A percentile compares a stretch with the other conserved stretches of the same genome.
Conservation (phyloP, 1,140 invertebrate species). For the Aricia agestis region DNA sequence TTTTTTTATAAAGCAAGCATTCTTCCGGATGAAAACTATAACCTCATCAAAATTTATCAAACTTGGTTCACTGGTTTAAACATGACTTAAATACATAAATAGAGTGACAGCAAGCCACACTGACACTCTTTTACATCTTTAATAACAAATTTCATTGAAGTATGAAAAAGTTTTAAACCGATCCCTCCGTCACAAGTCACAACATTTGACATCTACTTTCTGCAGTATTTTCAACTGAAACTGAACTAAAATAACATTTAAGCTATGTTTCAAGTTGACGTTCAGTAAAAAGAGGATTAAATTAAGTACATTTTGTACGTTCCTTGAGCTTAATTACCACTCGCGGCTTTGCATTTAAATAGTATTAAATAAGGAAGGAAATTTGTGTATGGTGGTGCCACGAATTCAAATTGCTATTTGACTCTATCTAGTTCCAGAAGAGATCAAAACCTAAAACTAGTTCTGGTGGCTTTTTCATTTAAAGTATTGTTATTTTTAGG, state of each 20-base stretch:
- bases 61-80: too few species aligned
- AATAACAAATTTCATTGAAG: too few species aligned
- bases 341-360: slow-evolving; percentile 65
- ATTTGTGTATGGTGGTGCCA: slow-evolving; percentile 50
- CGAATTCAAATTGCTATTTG: slow-evolving; percentile 33
- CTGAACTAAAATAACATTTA: slow-evolving; percentile 1
- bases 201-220: neutral
- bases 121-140: too few species aligned
- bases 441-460: neutral
- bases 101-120: too few species aligned
- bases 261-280: slow-evolving; percentile 9
- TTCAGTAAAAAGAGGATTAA: slow-evolving; percentile 32
- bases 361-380: slow-evolving; percentile 51
- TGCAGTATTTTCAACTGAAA: neutral
- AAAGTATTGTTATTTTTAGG: too few species aligned
- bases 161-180: too few species aligned
- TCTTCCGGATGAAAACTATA: too few species aligned
- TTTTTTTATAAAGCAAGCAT: too few species aligned
- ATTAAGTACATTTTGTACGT: slow-evolving; percentile 55
- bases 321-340: slow-evolving; percentile 58
- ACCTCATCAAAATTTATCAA: too few species aligned
- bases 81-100: too few species aligned
- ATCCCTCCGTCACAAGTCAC: too few species aligned
- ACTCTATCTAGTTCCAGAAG: neutral
- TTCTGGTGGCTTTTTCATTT: too few species aligned